These are phyloP conservation scores for Neopelma chrysocephalum DNA, from an alignment of 2,797 vertebrate genomes.

Conservation along the genomic window DNA sequence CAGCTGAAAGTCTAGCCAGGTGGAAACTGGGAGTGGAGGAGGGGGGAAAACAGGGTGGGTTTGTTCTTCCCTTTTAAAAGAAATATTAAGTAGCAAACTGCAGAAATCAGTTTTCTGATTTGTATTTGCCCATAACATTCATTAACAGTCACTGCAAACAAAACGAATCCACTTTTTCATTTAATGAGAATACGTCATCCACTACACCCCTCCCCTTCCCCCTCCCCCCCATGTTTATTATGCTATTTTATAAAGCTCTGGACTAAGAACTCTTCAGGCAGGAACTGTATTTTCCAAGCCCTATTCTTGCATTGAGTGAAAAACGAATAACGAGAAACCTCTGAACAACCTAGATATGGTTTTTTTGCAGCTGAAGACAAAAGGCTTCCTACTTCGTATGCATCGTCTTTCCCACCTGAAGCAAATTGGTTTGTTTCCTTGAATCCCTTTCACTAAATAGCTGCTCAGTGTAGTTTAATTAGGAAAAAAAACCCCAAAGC, in stretches of 20 bases:
- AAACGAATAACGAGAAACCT: not conserved
- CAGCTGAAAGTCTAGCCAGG: not conserved
- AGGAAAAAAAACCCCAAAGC: not conserved
- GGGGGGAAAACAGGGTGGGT: fast-evolving
- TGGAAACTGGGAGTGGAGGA: not conserved
- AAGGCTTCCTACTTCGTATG: not conserved
- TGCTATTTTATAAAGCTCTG: not conserved
- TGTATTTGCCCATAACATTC: not conserved
- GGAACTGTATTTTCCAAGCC: not conserved
- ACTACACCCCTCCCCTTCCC: not conserved
- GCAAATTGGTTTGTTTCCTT: not conserved
- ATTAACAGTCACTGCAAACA: not conserved
- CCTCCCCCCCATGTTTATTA: not conserved
- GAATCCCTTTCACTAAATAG: not conserved
- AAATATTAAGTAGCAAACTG: not conserved
- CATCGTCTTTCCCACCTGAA: not conserved
- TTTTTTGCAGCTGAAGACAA: not conserved
- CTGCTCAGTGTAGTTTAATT: not conserved
- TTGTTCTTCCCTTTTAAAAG: not conserved
- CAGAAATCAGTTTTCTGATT: not conserved
- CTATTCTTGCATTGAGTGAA: not conserved
- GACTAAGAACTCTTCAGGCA: not conserved
- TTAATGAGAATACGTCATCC: not conserved
- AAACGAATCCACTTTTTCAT: not conserved
- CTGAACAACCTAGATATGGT: not conserved